Conservation (phyloP, 2,888 invertebrate genomes). For the Lysandra coridon region DNA sequence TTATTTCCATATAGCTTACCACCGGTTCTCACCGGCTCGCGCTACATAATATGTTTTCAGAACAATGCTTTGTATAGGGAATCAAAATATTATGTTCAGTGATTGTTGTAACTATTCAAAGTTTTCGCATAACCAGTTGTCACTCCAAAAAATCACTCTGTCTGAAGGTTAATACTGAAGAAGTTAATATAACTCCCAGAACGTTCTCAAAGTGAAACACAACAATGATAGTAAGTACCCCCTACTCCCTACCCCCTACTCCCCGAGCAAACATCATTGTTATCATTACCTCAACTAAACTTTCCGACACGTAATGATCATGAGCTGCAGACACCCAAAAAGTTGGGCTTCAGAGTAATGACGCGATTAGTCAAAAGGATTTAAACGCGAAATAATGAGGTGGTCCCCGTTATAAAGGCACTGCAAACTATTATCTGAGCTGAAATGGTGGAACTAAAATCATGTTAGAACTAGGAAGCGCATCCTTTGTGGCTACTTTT, state of each 20-base stretch:
- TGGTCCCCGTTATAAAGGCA: not conserved
- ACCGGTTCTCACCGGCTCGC: too few relatives aligned
- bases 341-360: not conserved
- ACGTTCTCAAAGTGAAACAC: not conserved
- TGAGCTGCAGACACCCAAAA: not conserved
- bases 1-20: too few relatives aligned
- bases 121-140: too few relatives aligned
- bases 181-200: too few relatives aligned
- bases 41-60: too few relatives aligned
- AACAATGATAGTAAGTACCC: not conserved
- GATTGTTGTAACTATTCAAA: too few relatives aligned
- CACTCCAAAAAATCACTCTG: too few relatives aligned
- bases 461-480: not conserved
- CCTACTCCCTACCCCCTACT: not conserved
- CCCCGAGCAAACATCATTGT: not conserved
- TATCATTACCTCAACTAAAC: not conserved
- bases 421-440: not conserved
- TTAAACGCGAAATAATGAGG: conserved; percentile 4
- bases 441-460: not conserved
- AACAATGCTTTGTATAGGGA: too few relatives aligned
- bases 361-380: conserved; percentile 12
- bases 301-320: not conserved
- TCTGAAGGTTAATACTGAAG: too few relatives aligned
- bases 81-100: too few relatives aligned
- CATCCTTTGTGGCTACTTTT: too few relatives aligned